Base-by-base conservation (phyloP, 2,797 vertebrate genomes). In the Danio albolineatus region DNA sequence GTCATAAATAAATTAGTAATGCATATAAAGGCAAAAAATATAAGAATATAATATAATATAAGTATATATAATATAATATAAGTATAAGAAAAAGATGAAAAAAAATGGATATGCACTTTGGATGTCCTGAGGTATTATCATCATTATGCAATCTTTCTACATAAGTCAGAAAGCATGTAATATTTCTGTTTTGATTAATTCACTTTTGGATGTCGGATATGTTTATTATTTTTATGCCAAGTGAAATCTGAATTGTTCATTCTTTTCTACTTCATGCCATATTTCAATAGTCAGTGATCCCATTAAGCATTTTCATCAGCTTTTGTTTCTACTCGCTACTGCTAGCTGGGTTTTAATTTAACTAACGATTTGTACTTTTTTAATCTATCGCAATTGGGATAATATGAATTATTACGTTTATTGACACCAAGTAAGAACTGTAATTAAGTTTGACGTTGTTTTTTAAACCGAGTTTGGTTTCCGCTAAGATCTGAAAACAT, bases 61-160 rank as follows among this genome's bases (percentile, higher is more conserved):
- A n/a, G n/a, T n/a, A n/a, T n/a, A n/a, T n/a, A n/a, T n/a, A n/a
- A n/a, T n/a, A n/a, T n/a, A n/a, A n/a, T n/a, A 1, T 10, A 13
- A 43, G 36, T 10, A 51, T 19, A 5, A 59, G 44, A 66, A 65
- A 62, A 1, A 54, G 4, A n/a, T 8, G 19, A 21, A 44, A 48
- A 73, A 70, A 60, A 51, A 80, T 59, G 61, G 66, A 82, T 82
- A 80, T 84, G 85, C 85, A 87, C 84, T 87, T 84, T 80, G 82
- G 79, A 84, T 79, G 62, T 83, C 70, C 67, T 61, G 73, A 80
- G 80, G 73, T 87, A 82, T 87, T 65, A 36, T 73, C 76, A 86
- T 83, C 74, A 84, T 83, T 87, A 87, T 87, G 86, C 86, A 87
- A 87, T 81, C 75, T 85, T 87, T 80, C 72, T 85, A 82, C 79